A percentile compares a stretch with the other conserved stretches of the same genome.
Conservation (phyloP, 2,113 vertebrate species). For the Prinia subflava region DNA sequence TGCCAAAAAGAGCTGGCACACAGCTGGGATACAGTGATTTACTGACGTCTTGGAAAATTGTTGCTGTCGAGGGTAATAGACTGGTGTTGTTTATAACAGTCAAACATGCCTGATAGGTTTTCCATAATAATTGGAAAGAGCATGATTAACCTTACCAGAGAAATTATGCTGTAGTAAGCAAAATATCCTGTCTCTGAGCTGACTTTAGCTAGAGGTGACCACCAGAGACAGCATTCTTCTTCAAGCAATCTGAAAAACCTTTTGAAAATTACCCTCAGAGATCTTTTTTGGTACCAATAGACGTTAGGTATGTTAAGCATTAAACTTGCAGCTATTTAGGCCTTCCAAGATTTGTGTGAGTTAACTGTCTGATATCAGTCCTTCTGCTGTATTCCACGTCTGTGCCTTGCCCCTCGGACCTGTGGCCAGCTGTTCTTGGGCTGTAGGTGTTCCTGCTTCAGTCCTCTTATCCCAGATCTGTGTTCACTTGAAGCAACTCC, state of each 20-base stretch:
- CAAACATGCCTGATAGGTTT: constrained; percentile 29
- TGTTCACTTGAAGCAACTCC: rapidly evolving
- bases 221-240: neutral
- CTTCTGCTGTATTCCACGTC: neutral
- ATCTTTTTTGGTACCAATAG: neutral
- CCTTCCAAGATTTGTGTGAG: neutral
- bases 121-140: constrained; percentile 29
- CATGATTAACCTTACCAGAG: constrained; percentile 6
- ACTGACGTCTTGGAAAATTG: constrained; percentile 14
- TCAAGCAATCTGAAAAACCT: neutral
- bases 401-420: neutral
- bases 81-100: constrained; percentile 30
- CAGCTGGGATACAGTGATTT: constrained; percentile 29
- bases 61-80: constrained; percentile 27
- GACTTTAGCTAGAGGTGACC: neutral
- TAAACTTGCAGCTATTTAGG: neutral
- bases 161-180: neutral
- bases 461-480: neutral
- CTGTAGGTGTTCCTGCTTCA: neutral
- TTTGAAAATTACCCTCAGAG: neutral
- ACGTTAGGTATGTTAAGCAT: neutral
- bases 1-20: constrained; percentile 40
- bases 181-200: neutral
- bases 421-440: neutral
- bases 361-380: neutral